These are phyloP conservation scores for Eucidaris tribuloides DNA, from an alignment of 35 echinoderm and acorn worm species.

Conservation along the genomic window DNA sequence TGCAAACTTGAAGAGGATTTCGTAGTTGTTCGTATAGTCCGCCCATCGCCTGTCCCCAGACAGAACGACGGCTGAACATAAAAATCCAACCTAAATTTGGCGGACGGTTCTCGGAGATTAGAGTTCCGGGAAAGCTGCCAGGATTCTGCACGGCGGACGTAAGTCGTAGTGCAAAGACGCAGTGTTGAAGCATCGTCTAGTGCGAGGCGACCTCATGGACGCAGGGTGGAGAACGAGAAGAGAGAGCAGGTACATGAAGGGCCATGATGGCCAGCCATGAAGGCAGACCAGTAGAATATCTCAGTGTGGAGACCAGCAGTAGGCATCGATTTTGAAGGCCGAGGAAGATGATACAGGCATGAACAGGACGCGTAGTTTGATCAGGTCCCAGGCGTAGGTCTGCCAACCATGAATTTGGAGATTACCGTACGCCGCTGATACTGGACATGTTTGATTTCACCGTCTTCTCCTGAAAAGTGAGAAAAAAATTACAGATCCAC, in stretches of 20 bases:
- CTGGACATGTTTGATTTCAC: slow-evolving; percentile 96
- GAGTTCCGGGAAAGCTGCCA: slow-evolving; percentile 70
- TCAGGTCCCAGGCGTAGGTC: slow-evolving; percentile 83
- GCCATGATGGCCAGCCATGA: slow-evolving; percentile 90
- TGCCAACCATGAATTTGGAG: slow-evolving; percentile 91
- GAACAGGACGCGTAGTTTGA: slow-evolving; percentile 66
- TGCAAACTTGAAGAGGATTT: slow-evolving; percentile 67
- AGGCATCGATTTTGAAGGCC: slow-evolving; percentile 72
- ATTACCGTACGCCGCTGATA: slow-evolving; percentile 86
- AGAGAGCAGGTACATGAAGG: slow-evolving; percentile 92
- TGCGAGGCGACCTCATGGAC: slow-evolving; percentile 72
- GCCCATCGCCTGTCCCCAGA: slow-evolving; percentile 75
- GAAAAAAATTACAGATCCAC: too few species aligned
- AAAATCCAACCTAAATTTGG: slow-evolving; percentile 76
- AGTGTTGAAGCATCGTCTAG: slow-evolving; percentile 86
- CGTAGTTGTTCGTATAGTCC: slow-evolving; percentile 83
- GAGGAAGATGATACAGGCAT: slow-evolving; percentile 53
- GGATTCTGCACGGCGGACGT: slow-evolving; percentile 81
- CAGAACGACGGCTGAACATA: slow-evolving; percentile 71
- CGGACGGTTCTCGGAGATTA: slow-evolving; percentile 48
- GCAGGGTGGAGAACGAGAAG: slow-evolving; percentile 82
- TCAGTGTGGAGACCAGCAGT: slow-evolving; percentile 35
- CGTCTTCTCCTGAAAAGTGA: slow-evolving; percentile 68
- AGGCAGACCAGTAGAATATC: slow-evolving; percentile 76
- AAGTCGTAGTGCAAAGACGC: slow-evolving; percentile 68